Evolutionary conservation across 2,888 invertebrate genomes (phyloP), one percentile per base, ranked within the genome.

Genomic region (Corythucha ciliata): DNA sequence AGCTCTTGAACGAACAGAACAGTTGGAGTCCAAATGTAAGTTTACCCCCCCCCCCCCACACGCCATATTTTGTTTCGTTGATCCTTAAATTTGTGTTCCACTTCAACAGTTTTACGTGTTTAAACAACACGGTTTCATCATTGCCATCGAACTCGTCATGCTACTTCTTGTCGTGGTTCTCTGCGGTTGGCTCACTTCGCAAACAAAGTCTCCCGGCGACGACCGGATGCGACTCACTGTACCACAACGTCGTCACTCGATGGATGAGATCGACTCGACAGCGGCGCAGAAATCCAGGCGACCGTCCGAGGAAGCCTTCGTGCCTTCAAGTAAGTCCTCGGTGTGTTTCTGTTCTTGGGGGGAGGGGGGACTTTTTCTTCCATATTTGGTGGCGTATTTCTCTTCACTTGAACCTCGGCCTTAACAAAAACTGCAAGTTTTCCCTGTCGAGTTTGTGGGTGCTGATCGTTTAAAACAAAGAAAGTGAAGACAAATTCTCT

Each of bases 281-380:
- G 73, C 51, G n/a, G 60, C 74, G 26, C 74, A 75, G 59, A 74
- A 74, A 54, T 75, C 80, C 24, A 66, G 76, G 18, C 70, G 88
- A 42, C 85, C 86, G 0, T 87, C 86, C 63, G 86, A 86, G 57
- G 70, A 72, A 39, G 70, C 71, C 32, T 44, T 46, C 26, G 34
- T 55, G 33, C 55, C 55, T 16, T 55, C 55, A 32, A 51, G 54
- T 54, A 47, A 34, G 54, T 39, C 26, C n/a, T 26, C 10, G 25
- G 27, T 25, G 41, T 41, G 41, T 41, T 25, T 41, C 22, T 27
- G 14, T n/a, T n/a, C n/a, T n/a, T n/a, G n/a, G n/a, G n/a, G n/a
- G n/a, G n/a, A n/a, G n/a, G n/a, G n/a, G n/a, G n/a, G n/a, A n/a
- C n/a, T n/a, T n/a, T n/a, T n/a, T n/a, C n/a, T n/a, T n/a, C n/a